These are phyloP conservation scores for Ptychoptera contaminata DNA, from an alignment of 2,888 invertebrate species.

Conservation along the genomic window DNA sequence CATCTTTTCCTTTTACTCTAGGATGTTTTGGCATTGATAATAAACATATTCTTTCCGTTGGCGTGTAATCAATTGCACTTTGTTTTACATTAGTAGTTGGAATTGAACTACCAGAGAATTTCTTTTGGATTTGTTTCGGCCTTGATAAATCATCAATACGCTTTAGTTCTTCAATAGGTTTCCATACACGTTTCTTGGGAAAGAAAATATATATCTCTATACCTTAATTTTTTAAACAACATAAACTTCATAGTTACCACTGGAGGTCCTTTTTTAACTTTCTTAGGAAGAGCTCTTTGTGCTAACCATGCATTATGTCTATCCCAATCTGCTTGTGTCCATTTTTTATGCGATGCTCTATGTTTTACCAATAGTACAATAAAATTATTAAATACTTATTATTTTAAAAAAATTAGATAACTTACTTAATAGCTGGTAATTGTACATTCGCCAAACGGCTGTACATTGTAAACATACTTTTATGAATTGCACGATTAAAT, in stretches of 20 bases:
- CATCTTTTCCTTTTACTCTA: background rate
- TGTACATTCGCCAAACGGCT: conserved; percentile 21
- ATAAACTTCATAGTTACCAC: conserved; percentile 13
- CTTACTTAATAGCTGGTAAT: conserved; percentile 18
- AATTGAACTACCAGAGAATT: background rate
- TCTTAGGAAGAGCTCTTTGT: conserved; percentile 21
- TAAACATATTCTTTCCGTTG: conserved; percentile 17
- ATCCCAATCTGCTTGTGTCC: conserved; percentile 17
- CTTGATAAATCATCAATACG: background rate
- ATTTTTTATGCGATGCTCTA: conserved; percentile 12
- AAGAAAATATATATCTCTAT: background rate
- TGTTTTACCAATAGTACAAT: background rate
- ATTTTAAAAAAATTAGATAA: background rate
- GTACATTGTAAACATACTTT: conserved; percentile 23
- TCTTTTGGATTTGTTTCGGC: background rate
- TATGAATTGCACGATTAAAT: conserved; percentile 21
- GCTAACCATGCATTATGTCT: conserved; percentile 16
- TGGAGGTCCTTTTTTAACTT: conserved; percentile 10
- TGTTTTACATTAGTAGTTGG: background rate
- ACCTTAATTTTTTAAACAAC: background rate
- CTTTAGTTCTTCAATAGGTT: conserved; percentile 1
- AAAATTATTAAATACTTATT: too few species aligned
- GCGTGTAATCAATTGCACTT: conserved; percentile 9
- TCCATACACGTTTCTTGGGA: background rate
- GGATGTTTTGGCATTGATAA: conserved; percentile 17